Base-by-base conservation (phyloP, 2,113 vertebrate species). In the Marmota monax region DNA sequence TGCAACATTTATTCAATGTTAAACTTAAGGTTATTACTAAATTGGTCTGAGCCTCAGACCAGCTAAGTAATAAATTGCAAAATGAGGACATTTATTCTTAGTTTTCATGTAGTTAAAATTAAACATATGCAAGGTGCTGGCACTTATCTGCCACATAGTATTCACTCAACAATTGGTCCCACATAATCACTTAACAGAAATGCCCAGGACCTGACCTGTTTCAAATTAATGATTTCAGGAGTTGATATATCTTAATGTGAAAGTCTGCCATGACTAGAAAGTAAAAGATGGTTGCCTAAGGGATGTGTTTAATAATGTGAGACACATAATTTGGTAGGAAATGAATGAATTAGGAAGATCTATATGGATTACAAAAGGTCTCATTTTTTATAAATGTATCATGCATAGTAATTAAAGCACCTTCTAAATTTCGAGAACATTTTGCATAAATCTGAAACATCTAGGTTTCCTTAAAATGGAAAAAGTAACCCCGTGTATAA, bases 281-380 rank as follows among this genome's bases (percentile, higher is more conserved):
- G 90, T 37, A 37, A 90, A 93, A 86, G 84, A 61, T 18, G 14
- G 25, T 34, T 76, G 79, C 93, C 79, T n/a, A 37, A 83, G 83
- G 70, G 85, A 74, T 83, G 45, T 56, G 73, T 32, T 85, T 92
- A 78, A 74, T 88, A 88, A 83, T 14, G 13, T 29, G 78, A 95
- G 85, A 56, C 45, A 32, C 48, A 72, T 20, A 90, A 82, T 97
- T 96, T 96, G 53, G 82, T 78, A 85, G 93, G 23, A 88, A 90
- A 91, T 32, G 48, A 77, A 70, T 87, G 48, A 72, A 78, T 96
- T 63, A 56, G 73, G 69, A 63, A 95, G 85, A 67, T 61, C 13
- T 42, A 48, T 13, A 56, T 34, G 77, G 25, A 78, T 96, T 85
- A 56, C n/a, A 65, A 92, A 84, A 93, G 51, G 74, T 83, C 90